A percentile compares a stretch with the other conserved stretches of the same genome.
These are phyloP conservation scores for Dione juno DNA, from an alignment of 2,888 invertebrate genomes.

Conservation along the genomic window DNA sequence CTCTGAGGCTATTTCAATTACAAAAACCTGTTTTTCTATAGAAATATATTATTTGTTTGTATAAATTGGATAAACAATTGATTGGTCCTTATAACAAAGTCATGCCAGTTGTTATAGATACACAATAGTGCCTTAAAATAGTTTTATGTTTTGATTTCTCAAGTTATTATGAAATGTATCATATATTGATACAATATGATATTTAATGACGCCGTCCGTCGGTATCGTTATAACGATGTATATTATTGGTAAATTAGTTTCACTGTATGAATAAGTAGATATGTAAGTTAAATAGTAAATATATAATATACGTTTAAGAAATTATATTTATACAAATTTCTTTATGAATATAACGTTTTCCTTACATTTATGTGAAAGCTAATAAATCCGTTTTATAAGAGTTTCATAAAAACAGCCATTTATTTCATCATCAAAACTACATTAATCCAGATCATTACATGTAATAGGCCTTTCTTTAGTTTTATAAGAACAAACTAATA, in stretches of 20 bases:
- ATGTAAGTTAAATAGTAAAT: too few species aligned
- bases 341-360: background rate
- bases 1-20: conserved; percentile 14
- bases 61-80: background rate
- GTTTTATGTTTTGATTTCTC: background rate
- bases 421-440: too few species aligned
- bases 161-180: background rate
- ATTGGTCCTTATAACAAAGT: too few species aligned
- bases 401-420: too few species aligned
- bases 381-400: too few species aligned
- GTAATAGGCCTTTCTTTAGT: background rate
- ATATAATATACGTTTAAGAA: too few species aligned
- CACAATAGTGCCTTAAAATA: background rate
- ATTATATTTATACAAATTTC: background rate
- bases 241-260: background rate
- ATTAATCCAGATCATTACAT: too few species aligned
- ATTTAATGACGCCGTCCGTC: background rate
- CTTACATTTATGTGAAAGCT: conserved; percentile 17
- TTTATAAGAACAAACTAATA: background rate
- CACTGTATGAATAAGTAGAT: background rate
- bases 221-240: background rate
- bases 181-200: too few species aligned
- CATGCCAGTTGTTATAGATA: too few species aligned
- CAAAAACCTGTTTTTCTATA: background rate
- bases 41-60: background rate